Base-by-base conservation (phyloP, 92 coral and sea anemone genomes). In the Paramuricea clavata region DNA sequence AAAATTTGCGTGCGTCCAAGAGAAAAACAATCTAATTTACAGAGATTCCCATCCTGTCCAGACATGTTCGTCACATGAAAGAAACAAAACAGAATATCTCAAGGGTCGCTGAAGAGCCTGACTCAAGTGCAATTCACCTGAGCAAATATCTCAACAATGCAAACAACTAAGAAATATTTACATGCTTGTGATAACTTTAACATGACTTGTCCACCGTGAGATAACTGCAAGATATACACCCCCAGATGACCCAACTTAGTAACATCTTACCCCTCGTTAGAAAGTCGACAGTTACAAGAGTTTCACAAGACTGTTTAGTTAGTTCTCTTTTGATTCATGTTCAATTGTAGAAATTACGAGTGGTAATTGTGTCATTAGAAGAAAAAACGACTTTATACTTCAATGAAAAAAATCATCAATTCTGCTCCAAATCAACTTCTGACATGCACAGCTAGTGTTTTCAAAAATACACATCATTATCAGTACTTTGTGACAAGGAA, bases 11-110 rank as follows among this genome's bases (percentile, higher is more conserved):
- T 54, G 62, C 27, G 17, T 54, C 0, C 17, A 6, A 13, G 62
- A 54, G 62, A 54, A 54, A 47, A 54, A 54, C 62, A 54, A 54
- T 1, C 13, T 1, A 47, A 17, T 47, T n/a, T n/a, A 47, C 1
- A 47, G 7, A 19, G 6, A 21, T 54, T 26, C 72, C 31, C 72
- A 65, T 65, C 72, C 39, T 33, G 72, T 65, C 72, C 72, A 65
- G 72, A 65, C 72, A 65, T 21, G 72, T 65, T 65, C 72, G 72
- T 65, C 27, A 65, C 36, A 65, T 65, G 39, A 65, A 65, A 65
- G 72, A 31, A 56, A 65, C 39, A 28, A 65, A 12, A 65, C 43
- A 65, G 9, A 65, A 65, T 65, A 65, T 65, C 72, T 65, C n/a
- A 25, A 65, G 72, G 12, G 39, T 65, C 17, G 10, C 2, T 30